Conservation (phyloP, 35 echinoderm and acorn worm genomes). For the Hemicentrotus pulcherrimus region DNA sequence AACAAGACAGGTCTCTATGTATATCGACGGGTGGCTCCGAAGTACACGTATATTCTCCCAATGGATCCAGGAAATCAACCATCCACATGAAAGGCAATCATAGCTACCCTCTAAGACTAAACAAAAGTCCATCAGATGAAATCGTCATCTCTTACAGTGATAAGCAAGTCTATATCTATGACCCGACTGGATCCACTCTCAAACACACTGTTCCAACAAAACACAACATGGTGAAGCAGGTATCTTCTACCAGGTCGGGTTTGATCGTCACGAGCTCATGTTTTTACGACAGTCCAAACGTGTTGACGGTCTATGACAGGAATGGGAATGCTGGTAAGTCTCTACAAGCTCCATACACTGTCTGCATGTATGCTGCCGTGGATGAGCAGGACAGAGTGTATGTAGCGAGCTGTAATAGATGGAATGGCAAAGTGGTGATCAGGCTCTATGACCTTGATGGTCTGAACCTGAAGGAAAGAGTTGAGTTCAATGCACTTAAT, state of each 20-base stretch:
- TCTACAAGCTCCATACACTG: neutral
- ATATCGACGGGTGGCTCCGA: no score
- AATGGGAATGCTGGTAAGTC: neutral
- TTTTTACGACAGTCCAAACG: neutral
- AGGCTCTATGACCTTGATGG: neutral
- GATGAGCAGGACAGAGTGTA: slow-evolving; percentile 25
- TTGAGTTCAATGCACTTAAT: neutral
- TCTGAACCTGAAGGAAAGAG: neutral
- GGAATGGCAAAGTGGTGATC: neutral
- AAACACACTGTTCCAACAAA: neutral
- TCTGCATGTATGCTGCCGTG: neutral
- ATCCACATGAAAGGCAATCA: no score
- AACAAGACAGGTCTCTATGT: no score
- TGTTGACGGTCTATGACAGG: slow-evolving; percentile 22
- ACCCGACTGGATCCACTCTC: neutral
- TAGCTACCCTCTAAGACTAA: no score
- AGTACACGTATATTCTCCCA: no score
- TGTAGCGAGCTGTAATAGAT: neutral
- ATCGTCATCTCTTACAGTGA: neutral
- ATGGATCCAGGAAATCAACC: no score
- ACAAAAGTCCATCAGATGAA: no score
- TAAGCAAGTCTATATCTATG: slow-evolving; percentile 2
- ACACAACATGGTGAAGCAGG: neutral
- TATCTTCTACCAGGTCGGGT: neutral
- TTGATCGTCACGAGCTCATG: slow-evolving; percentile 10